A percentile compares a stretch with the other conserved stretches of the same genome.
Evolutionary conservation across 2,113 vertebrate species (phyloP).

Genomic region (Picathartes gymnocephalus): DNA sequence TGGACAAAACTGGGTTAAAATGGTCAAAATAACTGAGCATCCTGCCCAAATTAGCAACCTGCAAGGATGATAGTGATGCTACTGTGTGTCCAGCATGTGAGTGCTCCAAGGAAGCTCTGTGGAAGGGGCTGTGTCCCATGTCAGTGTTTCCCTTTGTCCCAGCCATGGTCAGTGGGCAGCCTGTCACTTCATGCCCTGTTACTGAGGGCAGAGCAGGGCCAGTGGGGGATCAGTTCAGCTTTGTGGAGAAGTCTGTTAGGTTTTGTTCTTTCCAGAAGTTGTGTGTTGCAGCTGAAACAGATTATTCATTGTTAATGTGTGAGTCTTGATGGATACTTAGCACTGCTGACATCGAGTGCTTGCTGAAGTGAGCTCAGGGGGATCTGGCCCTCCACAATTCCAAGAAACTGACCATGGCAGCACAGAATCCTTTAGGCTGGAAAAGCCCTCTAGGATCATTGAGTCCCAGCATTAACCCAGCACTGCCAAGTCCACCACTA

Average conservation of each 20-base stretch:
- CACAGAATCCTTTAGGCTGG: background rate
- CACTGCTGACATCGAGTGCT: background rate
- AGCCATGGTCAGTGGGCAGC: background rate
- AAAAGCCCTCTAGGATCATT: background rate
- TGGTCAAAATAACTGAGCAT: background rate
- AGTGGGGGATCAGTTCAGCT: accelerated
- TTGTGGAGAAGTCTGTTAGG: no score
- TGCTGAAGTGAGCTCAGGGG: background rate
- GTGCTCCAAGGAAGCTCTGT: background rate
- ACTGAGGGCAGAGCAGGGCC: accelerated
- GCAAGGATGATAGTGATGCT: no score
- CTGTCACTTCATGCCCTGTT: background rate
- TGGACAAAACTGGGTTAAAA: background rate
- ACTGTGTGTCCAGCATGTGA: background rate
- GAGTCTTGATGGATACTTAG: background rate
- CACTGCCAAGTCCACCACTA: background rate
- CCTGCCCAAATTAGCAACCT: background rate
- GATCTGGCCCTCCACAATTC: background rate
- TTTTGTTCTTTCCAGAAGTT: background rate
- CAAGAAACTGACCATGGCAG: background rate
- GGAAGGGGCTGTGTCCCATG: background rate
- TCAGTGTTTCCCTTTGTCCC: background rate
- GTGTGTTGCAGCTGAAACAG: background rate
- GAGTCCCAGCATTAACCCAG: background rate
- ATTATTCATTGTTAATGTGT: background rate